A percentile compares a stretch with the other conserved stretches of the same genome.
Conservation (phyloP, 1,140 invertebrate genomes). For the Portunus trituberculatus region DNA sequence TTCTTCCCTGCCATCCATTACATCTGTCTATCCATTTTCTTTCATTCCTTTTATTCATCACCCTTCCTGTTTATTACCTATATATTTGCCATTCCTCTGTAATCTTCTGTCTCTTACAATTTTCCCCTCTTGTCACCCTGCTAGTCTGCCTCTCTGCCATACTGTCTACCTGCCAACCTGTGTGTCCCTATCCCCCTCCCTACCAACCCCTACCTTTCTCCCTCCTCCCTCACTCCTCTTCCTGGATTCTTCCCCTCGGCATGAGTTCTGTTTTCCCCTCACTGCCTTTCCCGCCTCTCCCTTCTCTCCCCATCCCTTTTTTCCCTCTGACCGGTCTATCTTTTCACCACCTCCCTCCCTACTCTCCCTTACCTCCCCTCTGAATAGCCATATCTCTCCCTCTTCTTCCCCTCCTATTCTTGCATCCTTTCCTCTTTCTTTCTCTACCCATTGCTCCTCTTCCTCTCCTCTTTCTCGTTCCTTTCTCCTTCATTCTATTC, state of each 20-base stretch:
- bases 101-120: not conserved
- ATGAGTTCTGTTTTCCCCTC: not conserved
- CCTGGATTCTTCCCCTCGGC: not conserved
- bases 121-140: not conserved
- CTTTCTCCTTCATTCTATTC: too few relatives aligned
- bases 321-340: too few relatives aligned
- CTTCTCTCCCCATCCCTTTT: not conserved
- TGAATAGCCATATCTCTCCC: not conserved
- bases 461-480: too few relatives aligned
- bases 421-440: not conserved
- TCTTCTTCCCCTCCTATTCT: not conserved
- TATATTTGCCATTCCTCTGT: too few relatives aligned
- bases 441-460: not conserved
- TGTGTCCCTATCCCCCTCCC: not conserved
- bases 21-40: not conserved
- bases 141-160: not conserved
- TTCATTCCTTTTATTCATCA: too few relatives aligned
- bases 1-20: not conserved
- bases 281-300: not conserved
- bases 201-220: not conserved
- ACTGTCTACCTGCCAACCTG: too few relatives aligned
- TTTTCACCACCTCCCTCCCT: too few relatives aligned
- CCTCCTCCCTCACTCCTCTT: not conserved
- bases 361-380: too few relatives aligned
- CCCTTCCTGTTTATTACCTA: too few relatives aligned